These are phyloP conservation scores for Trachymyrmex cornetzi DNA, from an alignment of 1,140 invertebrate species.

Conservation along the genomic window DNA sequence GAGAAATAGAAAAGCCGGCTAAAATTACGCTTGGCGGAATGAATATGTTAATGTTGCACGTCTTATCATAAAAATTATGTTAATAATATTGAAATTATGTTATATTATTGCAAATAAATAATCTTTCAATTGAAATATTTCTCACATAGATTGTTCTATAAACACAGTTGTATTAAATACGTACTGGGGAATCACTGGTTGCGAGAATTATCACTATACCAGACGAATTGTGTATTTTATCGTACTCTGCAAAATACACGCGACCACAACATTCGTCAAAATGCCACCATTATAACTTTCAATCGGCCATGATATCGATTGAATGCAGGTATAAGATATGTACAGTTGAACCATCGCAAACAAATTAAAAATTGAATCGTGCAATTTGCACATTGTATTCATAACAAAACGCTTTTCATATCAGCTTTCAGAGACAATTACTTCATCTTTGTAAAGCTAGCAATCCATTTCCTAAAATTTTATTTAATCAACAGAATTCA, in stretches of 20 bases:
- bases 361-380: constrained; percentile 21
- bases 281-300: constrained; percentile 21
- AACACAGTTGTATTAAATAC: neutral
- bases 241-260: neutral
- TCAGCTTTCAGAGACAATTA: neutral
- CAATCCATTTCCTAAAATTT: neutral
- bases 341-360: neutral
- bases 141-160: neutral
- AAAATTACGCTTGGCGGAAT: neutral
- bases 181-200: neutral
- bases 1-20: neutral
- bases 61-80: neutral
- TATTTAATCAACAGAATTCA: neutral
- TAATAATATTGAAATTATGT: neutral
- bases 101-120: neutral
- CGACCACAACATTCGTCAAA: neutral
- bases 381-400: neutral
- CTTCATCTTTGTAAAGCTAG: neutral
- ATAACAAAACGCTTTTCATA: neutral
- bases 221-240: constrained; percentile 22
- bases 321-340: neutral
- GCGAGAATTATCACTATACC: neutral
- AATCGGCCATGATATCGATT: constrained; percentile 1
- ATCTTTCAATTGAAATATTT: constrained; percentile 20
- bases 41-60: neutral